Base-by-base conservation (phyloP, 2,888 invertebrate genomes). In the Amiota communis region DNA sequence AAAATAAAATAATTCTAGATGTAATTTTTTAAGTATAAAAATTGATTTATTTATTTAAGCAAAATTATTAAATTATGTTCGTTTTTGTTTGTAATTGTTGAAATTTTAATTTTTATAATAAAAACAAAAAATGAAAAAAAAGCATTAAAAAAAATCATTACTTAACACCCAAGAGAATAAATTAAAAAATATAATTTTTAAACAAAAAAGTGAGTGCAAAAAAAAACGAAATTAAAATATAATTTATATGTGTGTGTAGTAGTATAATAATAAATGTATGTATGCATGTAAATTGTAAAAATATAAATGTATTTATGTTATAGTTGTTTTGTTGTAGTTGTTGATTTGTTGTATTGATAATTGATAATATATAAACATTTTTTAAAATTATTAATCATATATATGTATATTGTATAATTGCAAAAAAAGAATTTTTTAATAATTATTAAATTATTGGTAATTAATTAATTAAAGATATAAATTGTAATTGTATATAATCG, bases 11-110 rank as follows among this genome's bases (percentile, higher is more conserved):
- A 79, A 67, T 76, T 72, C 75, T 77, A 77, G 64, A 77, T 73
- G 69, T 75, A 64, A 73, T 76, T 73, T 72, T 74, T 75, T 78
- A 78, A 63, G 63, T 74, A 67, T 77, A 64, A 70, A 70, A 70
- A 68, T 81, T 83, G 82, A 81, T 15, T 57, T n/a, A n/a, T 57
- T 57, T 13, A 17, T 57, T n/a, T n/a, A 53, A 82, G 80, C 78
- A 76, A 82, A 69, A 83, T 36, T 82, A 83, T 83, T 85, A 81
- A 85, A 83, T 83, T 83, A 80, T 82, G 82, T 78, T 83, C 82
- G 80, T 78, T 83, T 80, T 77, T 76, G 77, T 85, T 77, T 77
- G 78, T 82, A 74, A 73, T 73, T 68, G 56, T 72, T 72, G 72
- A 11, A 23, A 23, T 36, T 20, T 61, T 57, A n/a, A 11, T 20